These are phyloP conservation scores for Netelia melanura DNA, from an alignment of 2,888 invertebrate genomes.

Conservation along the genomic window DNA sequence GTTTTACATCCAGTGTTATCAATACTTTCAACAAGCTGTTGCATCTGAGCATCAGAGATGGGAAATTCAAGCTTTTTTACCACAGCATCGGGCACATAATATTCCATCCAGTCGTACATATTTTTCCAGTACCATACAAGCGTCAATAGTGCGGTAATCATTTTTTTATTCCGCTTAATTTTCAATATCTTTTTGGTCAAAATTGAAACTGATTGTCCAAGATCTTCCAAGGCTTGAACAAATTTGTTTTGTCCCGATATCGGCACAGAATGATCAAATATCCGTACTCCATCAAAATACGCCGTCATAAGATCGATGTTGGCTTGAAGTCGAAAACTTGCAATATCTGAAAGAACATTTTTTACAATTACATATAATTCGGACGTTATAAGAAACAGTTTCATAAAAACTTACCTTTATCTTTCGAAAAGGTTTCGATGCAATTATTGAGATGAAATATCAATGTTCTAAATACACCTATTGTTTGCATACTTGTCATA, in stretches of 20 bases:
- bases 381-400: slow-evolving; percentile 5
- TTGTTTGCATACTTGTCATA: slow-evolving; percentile 74
- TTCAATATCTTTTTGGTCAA: slow-evolving; percentile 71
- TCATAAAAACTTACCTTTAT: slow-evolving; percentile 36
- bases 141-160: slow-evolving; percentile 71
- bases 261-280: slow-evolving; percentile 76
- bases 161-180: slow-evolving; percentile 68
- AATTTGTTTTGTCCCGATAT: slow-evolving; percentile 75
- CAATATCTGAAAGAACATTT: slow-evolving; percentile 34
- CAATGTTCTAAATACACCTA: slow-evolving; percentile 76
- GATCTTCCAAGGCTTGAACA: slow-evolving; percentile 73
- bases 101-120: slow-evolving; percentile 72
- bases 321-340: slow-evolving; percentile 59
- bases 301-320: slow-evolving; percentile 73
- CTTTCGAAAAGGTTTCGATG: slow-evolving; percentile 47
- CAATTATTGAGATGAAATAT: slow-evolving; percentile 77
- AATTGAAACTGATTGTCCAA: slow-evolving; percentile 73
- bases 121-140: slow-evolving; percentile 77
- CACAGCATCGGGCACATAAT: slow-evolving; percentile 74
- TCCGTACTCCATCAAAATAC: slow-evolving; percentile 76
- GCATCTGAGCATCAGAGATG: slow-evolving; percentile 73
- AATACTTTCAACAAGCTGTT: slow-evolving; percentile 72
- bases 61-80: slow-evolving; percentile 69
- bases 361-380: neutral
- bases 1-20: slow-evolving; percentile 68